These are phyloP conservation scores for Galeopterus variegatus DNA, from an alignment of 2,113 vertebrate genomes.

Conservation along the genomic window DNA sequence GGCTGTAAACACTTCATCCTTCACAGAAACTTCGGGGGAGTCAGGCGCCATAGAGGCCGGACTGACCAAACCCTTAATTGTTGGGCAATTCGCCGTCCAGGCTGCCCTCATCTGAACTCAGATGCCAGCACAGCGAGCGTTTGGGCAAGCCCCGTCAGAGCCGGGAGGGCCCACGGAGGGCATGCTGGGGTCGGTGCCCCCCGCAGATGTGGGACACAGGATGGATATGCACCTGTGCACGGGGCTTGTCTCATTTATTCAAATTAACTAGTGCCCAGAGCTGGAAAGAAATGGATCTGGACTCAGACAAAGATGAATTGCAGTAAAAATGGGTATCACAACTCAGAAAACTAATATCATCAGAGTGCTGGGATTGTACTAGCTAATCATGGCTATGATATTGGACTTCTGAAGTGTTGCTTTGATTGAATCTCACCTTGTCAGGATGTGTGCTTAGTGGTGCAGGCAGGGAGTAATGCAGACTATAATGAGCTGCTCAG, in stretches of 20 bases:
- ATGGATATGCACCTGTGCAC: slow-evolving; percentile 7
- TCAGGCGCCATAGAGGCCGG: slow-evolving; percentile 64
- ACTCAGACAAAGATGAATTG: slow-evolving; percentile 64
- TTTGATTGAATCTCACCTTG: slow-evolving; percentile 58
- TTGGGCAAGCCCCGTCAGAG: fast-evolving
- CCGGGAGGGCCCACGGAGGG: neutral
- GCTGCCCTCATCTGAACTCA: neutral
- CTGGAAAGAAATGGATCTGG: slow-evolving; percentile 26
- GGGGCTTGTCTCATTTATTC: slow-evolving; percentile 28
- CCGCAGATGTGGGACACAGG: fast-evolving
- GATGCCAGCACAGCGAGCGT: neutral
- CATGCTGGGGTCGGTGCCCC: neutral
- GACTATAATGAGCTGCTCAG: neutral
- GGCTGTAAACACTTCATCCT: slow-evolving; percentile 45
- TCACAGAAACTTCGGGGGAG: slow-evolving; percentile 62
- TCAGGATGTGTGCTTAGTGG: neutral
- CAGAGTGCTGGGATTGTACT: slow-evolving; percentile 21
- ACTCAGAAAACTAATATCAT: slow-evolving; percentile 14
- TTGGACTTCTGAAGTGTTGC: neutral
- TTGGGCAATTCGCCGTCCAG: neutral
- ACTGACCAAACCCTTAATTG: neutral
- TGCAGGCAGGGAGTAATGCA: fast-evolving
- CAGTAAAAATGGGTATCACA: slow-evolving; percentile 44
- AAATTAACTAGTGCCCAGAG: slow-evolving; percentile 65
- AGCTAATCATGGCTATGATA: slow-evolving; percentile 1